phyloP scores from a whole-genome alignment of 2,797 vertebrate genomes.

The Sebastiscus albofasciatus region DNA sequence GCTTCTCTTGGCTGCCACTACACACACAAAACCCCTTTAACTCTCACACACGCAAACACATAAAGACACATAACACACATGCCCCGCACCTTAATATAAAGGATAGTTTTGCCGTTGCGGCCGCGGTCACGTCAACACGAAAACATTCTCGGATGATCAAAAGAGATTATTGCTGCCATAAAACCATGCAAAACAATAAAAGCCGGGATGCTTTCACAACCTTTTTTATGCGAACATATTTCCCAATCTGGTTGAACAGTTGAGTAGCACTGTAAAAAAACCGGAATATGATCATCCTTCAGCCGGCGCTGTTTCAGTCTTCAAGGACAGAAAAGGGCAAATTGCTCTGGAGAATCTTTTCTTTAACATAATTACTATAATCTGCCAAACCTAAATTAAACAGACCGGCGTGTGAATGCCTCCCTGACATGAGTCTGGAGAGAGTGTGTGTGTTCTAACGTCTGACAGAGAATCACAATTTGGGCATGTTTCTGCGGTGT shows the following conservation, averaged over 20 bases:
- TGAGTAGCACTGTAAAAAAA: background rate
- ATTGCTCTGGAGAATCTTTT: constrained; percentile 63
- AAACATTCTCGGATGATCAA: constrained; percentile 25
- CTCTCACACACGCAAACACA: constrained; percentile 1
- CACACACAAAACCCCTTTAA: background rate
- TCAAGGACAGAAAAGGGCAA: constrained; percentile 66
- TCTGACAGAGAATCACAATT: constrained; percentile 52
- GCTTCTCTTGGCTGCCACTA: constrained; percentile 23
- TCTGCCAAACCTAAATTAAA: constrained; percentile 69
- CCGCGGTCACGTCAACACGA: background rate
- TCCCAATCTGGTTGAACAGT: constrained; percentile 11
- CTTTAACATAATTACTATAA: constrained; percentile 73
- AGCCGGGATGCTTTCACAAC: background rate
- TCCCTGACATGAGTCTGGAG: constrained; percentile 33
- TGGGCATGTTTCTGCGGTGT: constrained; percentile 41
- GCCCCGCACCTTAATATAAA: constrained; percentile 2
- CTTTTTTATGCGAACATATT: constrained; percentile 13
- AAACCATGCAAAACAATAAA: constrained; percentile 41
- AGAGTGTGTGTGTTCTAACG: background rate
- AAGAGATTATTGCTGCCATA: constrained; percentile 20
- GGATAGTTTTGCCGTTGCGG: background rate
- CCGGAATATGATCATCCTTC: constrained; percentile 2
- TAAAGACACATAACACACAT: background rate
- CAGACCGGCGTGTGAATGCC: constrained; percentile 53
- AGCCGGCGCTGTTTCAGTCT: constrained; percentile 16